A percentile compares a stretch with the other conserved stretches of the same genome.
These are phyloP conservation scores for Acromyrmex heyeri DNA, from an alignment of 1,140 invertebrate species.

Conservation along the genomic window DNA sequence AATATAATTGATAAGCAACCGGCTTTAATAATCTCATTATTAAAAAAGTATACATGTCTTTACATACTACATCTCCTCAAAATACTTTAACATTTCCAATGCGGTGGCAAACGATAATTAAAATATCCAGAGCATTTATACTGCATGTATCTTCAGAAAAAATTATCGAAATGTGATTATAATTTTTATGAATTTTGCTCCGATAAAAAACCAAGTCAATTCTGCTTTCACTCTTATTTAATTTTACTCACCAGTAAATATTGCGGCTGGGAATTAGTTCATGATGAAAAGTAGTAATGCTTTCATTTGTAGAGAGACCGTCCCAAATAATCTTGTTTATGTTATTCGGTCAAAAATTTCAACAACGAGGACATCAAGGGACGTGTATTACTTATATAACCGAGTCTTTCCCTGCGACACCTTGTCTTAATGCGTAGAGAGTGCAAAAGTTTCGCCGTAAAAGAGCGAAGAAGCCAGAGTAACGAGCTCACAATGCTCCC, in stretches of 20 bases:
- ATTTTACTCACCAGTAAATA: background rate
- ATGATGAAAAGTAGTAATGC: slow-evolving; percentile 13
- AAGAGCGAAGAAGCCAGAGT: slow-evolving; percentile 53
- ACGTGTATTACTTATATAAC: slow-evolving; percentile 63
- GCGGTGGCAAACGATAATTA: background rate
- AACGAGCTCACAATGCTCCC: slow-evolving; percentile 42
- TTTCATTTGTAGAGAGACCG: slow-evolving; percentile 12
- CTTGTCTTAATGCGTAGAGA: slow-evolving; percentile 74
- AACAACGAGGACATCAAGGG: slow-evolving; percentile 46
- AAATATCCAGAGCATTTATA: background rate
- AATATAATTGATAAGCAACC: no score
- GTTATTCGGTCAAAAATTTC: slow-evolving; percentile 43
- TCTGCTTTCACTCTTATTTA: background rate
- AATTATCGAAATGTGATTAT: slow-evolving; percentile 1
- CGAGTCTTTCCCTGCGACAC: slow-evolving; percentile 63
- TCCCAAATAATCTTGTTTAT: slow-evolving; percentile 45
- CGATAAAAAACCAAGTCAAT: slow-evolving; percentile 18
- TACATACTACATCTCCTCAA: no score
- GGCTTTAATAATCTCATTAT: no score
- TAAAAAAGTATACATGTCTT: no score
- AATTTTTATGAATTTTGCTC: background rate
- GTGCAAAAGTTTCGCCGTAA: slow-evolving; percentile 75
- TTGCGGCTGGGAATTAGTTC: background rate
- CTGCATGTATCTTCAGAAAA: background rate
- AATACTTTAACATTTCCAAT: background rate